These are phyloP conservation scores for Drosophila mettleri DNA, from an alignment of 2,888 invertebrate species.

Conservation along the genomic window DNA sequence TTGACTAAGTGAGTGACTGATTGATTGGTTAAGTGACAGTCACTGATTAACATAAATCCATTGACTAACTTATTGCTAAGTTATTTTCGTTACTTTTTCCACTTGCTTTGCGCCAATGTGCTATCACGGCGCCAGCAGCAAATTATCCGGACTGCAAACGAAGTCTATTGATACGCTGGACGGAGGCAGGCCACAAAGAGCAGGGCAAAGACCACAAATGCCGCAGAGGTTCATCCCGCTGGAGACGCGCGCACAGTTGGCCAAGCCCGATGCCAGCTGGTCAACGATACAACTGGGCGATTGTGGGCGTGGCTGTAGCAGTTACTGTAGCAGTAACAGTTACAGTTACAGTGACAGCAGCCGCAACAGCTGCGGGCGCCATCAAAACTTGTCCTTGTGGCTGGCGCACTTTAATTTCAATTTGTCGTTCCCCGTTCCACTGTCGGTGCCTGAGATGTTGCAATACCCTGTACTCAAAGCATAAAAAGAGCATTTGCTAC, in stretches of 20 bases:
- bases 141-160: conserved; percentile 53
- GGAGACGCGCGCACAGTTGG: conserved; percentile 16
- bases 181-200: conserved; percentile 56
- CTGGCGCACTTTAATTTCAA: conserved; percentile 77
- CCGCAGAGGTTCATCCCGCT: conserved; percentile 59
- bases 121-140: conserved; percentile 33
- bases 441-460: conserved; percentile 20
- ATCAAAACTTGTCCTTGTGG: conserved; percentile 76
- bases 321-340: conserved; percentile 26
- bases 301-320: conserved; percentile 41
- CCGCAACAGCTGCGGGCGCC: conserved; percentile 72
- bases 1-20: neutral
- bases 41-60: neutral
- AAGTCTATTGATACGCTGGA: conserved; percentile 69
- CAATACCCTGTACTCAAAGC: neutral
- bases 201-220: conserved; percentile 62
- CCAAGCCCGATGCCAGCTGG: conserved; percentile 16
- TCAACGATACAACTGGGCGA: conserved; percentile 9
- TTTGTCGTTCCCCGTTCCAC: conserved; percentile 44
- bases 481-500: too few relatives aligned
- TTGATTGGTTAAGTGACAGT: neutral
- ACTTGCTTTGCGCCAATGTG: conserved; percentile 34
- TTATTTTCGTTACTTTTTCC: neutral
- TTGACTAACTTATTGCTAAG: neutral
- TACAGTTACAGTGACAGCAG: conserved; percentile 19